Evolutionary conservation across 1,140 invertebrate species (phyloP).

Genomic region (Drosophila nikananu): DNA sequence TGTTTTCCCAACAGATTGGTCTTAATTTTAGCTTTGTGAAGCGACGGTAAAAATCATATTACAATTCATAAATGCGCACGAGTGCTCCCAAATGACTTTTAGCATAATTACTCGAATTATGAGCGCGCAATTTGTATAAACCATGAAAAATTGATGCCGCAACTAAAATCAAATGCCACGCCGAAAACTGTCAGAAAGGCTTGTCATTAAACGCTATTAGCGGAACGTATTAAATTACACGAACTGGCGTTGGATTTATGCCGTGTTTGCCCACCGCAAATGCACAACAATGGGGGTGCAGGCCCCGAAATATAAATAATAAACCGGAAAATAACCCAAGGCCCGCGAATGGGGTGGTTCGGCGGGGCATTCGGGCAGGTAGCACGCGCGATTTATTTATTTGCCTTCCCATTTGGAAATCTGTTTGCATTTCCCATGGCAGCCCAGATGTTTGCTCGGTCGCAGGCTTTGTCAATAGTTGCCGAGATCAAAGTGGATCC

Average conservation of each 20-base stretch:
- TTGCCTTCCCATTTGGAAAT: slow-evolving; percentile 53
- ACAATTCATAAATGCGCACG: slow-evolving; percentile 16
- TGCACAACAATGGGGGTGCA: slow-evolving; percentile 44
- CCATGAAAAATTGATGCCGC: slow-evolving; percentile 63
- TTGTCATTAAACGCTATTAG: slow-evolving; percentile 71
- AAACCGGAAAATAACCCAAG: slow-evolving; percentile 35
- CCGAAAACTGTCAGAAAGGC: slow-evolving; percentile 58
- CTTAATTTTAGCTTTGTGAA: slow-evolving; percentile 24
- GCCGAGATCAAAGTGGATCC: slow-evolving; percentile 66
- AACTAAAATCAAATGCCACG: slow-evolving; percentile 56
- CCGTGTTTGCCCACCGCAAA: slow-evolving; percentile 55
- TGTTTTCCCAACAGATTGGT: slow-evolving; percentile 17
- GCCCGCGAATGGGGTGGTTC: slow-evolving; percentile 2
- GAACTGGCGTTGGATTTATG: slow-evolving; percentile 48
- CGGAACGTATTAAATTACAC: slow-evolving; percentile 70
- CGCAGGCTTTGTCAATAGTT: slow-evolving; percentile 70
- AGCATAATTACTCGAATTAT: slow-evolving; percentile 57
- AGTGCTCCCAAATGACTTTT: slow-evolving; percentile 38
- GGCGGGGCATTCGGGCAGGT: slow-evolving; percentile 31
- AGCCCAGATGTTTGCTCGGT: slow-evolving; percentile 58
- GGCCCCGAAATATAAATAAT: slow-evolving; percentile 66
- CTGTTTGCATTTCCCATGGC: slow-evolving; percentile 74
- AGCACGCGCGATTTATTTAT: slow-evolving; percentile 58
- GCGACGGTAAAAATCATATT: slow-evolving; percentile 45
- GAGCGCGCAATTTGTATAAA: slow-evolving; percentile 32